These are phyloP conservation scores for Falcaria lacertinaria DNA, from an alignment of 2,888 invertebrate species.

Conservation along the genomic window DNA sequence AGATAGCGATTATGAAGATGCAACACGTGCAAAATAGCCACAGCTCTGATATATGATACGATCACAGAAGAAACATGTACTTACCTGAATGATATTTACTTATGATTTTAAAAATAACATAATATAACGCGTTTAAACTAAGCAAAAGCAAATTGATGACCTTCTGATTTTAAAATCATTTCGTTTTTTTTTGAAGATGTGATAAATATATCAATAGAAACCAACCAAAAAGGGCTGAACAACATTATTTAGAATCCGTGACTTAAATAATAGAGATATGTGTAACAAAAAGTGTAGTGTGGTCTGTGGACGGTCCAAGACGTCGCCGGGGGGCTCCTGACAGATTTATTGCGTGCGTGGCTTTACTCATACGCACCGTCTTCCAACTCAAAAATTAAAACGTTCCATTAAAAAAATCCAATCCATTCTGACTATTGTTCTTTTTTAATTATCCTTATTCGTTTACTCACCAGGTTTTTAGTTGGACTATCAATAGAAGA, in stretches of 20 bases:
- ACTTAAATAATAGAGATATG: conserved; percentile 22
- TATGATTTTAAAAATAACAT: no score
- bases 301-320: conserved; percentile 51
- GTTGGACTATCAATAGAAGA: no score
- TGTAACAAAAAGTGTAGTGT: conserved; percentile 29
- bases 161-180: no score
- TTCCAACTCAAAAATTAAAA: conserved; percentile 52
- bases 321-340: conserved; percentile 61
- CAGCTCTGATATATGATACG: no score
- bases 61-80: no score
- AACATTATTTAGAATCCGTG: conserved; percentile 1
- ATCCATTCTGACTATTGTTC: conserved; percentile 40
- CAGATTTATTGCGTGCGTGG: conserved; percentile 71
- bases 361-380: conserved; percentile 49
- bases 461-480: not conserved
- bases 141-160: no score
- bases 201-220: not conserved
- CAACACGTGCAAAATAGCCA: no score
- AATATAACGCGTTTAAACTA: no score
- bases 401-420: conserved; percentile 52
- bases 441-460: no score
- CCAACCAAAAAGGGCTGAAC: not conserved
- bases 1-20: no score
- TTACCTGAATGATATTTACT: no score
- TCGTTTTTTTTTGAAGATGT: no score